phyloP scores from a whole-genome alignment of 2,888 invertebrate species.

The Reticulitermes lucifugus region DNA sequence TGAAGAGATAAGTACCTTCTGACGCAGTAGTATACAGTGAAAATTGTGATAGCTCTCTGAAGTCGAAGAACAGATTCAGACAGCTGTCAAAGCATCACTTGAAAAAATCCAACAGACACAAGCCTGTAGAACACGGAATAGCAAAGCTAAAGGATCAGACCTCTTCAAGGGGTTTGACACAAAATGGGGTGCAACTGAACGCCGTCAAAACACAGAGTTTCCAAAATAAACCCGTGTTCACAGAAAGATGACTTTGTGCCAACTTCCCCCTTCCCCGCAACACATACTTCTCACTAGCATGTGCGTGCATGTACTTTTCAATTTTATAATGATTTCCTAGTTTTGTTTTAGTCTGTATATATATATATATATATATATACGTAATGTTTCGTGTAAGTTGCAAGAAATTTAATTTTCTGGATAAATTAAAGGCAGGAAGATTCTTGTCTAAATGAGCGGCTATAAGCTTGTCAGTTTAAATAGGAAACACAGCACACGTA shows the following conservation, averaged over 20 bases:
- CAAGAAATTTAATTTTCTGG: not conserved
- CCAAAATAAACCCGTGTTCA: constrained; percentile 16
- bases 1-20: too few relatives aligned
- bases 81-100: not conserved
- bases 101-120: not conserved
- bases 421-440: too few relatives aligned
- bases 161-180: constrained; percentile 21
- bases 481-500: too few relatives aligned
- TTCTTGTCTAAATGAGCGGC: too few relatives aligned
- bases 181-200: not conserved
- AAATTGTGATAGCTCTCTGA: not conserved
- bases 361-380: not conserved
- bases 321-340: not conserved
- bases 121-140: not conserved
- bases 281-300: not conserved
- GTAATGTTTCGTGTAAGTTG: not conserved
- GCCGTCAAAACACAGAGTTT: constrained; percentile 29
- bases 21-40: not conserved
- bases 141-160: not conserved
- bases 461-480: too few relatives aligned
- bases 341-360: not conserved
- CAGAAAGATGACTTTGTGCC: not conserved
- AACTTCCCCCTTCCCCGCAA: not conserved
- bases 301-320: not conserved
- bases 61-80: not conserved